Evolutionary conservation across 2,888 invertebrate species (phyloP).

Genomic region (Noctua janthe): DNA sequence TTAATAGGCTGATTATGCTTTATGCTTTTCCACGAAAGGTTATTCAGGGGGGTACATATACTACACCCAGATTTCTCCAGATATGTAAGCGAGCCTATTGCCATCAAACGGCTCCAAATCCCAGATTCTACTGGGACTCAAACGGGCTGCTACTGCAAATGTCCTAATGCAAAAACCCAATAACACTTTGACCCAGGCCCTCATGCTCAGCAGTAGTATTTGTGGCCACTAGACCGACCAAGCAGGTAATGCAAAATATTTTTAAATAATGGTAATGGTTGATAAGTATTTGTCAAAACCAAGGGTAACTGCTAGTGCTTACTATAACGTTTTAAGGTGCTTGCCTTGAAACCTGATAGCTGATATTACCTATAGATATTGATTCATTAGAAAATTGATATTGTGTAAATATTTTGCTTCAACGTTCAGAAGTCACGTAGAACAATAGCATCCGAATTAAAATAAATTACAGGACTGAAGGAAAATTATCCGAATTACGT

Average conservation of each 20-base stretch:
- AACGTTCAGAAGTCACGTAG: slow-evolving; percentile 33
- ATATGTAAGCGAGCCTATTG: neutral
- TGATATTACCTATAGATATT: slow-evolving; percentile 23
- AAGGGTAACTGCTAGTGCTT: slow-evolving; percentile 10
- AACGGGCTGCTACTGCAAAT: neutral
- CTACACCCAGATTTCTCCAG: neutral
- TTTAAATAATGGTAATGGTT: neutral
- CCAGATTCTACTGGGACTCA: neutral
- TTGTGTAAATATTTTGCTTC: slow-evolving; percentile 24
- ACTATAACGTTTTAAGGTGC: slow-evolving; percentile 46
- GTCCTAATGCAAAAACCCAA: neutral
- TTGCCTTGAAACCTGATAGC: slow-evolving; percentile 50
- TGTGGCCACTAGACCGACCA: neutral
- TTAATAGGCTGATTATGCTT: no score
- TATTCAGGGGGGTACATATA: neutral
- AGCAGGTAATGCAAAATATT: neutral
- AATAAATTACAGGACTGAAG: neutral
- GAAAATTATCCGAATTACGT: slow-evolving; percentile 13
- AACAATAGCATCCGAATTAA: neutral
- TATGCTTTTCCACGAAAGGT: neutral
- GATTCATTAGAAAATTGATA: slow-evolving; percentile 34
- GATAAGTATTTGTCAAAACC: slow-evolving; percentile 22
- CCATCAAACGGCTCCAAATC: neutral
- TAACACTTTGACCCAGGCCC: neutral
- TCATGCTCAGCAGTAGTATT: neutral